Conservation (phyloP, 1,140 invertebrate species). For the Doryteuthis pealeii region DNA sequence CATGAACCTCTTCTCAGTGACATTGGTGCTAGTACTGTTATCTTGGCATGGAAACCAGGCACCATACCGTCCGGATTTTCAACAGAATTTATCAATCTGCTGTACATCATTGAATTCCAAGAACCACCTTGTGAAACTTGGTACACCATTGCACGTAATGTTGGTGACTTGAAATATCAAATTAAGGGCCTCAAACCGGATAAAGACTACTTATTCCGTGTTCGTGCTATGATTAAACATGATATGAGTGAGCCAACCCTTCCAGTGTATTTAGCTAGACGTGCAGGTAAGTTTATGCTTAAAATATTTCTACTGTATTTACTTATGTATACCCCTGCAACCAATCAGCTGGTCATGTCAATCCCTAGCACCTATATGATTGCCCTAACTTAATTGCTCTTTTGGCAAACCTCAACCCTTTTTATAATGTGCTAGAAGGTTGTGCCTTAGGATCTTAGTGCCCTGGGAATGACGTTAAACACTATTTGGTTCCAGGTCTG, state of each 20-base stretch:
- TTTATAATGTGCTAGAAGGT: too few relatives aligned
- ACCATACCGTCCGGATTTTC: slow-evolving; percentile 22
- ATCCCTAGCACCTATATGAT: too few relatives aligned
- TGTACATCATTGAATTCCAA: slow-evolving; percentile 23
- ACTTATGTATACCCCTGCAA: too few relatives aligned
- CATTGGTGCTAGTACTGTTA: slow-evolving; percentile 34
- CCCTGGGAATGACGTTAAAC: too few relatives aligned
- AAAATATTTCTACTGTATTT: too few relatives aligned
- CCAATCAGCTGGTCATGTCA: too few relatives aligned
- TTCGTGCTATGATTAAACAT: slow-evolving; percentile 45
- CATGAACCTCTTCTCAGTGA: slow-evolving; percentile 41
- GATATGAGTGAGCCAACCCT: slow-evolving; percentile 61
- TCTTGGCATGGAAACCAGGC: slow-evolving; percentile 40
- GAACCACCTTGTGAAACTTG: slow-evolving; percentile 47
- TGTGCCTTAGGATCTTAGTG: too few relatives aligned
- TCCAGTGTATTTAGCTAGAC: slow-evolving; percentile 43
- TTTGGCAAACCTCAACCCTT: too few relatives aligned
- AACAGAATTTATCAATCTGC: slow-evolving; percentile 13
- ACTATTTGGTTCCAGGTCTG: too few relatives aligned
- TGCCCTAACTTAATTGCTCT: too few relatives aligned
- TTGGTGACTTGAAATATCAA: slow-evolving; percentile 30
- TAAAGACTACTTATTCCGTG: slow-evolving; percentile 53
- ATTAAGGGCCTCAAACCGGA: slow-evolving; percentile 66
- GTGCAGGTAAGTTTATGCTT: slow-evolving; percentile 38
- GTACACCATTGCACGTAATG: slow-evolving; percentile 30